Percentiles rank a stretch among this genome's conserved stretches.
phyloP scores from a whole-genome alignment of 2,797 vertebrate species.

The Hydrocynus forskahlii region DNA sequence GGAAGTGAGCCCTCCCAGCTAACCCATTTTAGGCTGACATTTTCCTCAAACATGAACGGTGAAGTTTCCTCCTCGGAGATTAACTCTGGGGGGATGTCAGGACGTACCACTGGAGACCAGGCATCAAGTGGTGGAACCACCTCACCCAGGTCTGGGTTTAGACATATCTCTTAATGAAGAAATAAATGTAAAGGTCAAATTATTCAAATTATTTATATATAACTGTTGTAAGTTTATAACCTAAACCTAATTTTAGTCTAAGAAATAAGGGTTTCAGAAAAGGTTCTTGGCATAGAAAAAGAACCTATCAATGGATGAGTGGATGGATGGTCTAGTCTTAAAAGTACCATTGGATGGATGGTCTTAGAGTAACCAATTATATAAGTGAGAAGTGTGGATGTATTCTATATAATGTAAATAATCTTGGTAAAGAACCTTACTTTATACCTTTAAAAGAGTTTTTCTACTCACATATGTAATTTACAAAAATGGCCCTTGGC shows the following conservation, averaged over 20 bases:
- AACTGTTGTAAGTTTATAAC: neutral
- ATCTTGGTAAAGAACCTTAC: no score
- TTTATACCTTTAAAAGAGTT: no score
- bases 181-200: neutral
- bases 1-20: conserved; percentile 68
- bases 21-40: conserved; percentile 76
- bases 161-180: conserved; percentile 66
- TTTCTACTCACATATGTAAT: no score
- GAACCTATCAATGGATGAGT: no score
- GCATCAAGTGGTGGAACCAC: conserved; percentile 59
- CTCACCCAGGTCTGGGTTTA: conserved; percentile 69
- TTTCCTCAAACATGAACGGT: conserved; percentile 66
- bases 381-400: no score
- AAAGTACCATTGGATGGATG: no score
- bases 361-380: no score
- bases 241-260: conserved; percentile 46
- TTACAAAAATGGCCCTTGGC: no score
- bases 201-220: neutral
- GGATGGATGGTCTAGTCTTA: no score
- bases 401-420: no score
- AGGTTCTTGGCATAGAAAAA: no score
- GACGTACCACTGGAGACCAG: conserved; percentile 38
- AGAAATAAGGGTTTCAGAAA: no score
- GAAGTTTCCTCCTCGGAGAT: conserved; percentile 51
- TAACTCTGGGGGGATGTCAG: conserved; percentile 58